Percentiles rank a stretch among this genome's conserved stretches.
Conservation (phyloP, 2,888 invertebrate species). For the Rotaria socialis region DNA sequence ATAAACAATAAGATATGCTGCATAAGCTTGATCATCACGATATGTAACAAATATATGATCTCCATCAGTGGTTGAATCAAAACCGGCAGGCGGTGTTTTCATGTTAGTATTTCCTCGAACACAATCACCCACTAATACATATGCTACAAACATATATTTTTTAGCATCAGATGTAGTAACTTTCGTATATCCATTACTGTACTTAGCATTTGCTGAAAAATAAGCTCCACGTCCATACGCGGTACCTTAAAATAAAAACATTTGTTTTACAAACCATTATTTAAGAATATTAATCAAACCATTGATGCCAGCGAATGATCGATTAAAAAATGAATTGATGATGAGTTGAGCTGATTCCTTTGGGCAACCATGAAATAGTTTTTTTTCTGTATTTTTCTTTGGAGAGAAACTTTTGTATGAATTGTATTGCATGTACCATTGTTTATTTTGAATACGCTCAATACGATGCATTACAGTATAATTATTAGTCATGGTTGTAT, state of each 20-base stretch:
- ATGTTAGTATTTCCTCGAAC: not conserved
- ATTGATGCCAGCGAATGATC: not conserved
- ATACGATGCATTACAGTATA: too few relatives aligned
- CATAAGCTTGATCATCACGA: constrained; percentile 16
- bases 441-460: not conserved
- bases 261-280: not conserved
- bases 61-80: not conserved
- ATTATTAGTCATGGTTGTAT: too few relatives aligned
- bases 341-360: not conserved
- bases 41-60: not conserved
- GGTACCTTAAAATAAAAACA: not conserved
- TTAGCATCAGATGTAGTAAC: not conserved
- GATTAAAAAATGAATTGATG: not conserved
- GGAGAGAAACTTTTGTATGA: not conserved
- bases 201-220: not conserved
- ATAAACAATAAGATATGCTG: not conserved
- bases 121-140: not conserved
- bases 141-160: not conserved
- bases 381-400: not conserved
- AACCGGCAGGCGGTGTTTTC: not conserved
- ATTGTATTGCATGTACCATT: not conserved
- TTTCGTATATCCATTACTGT: not conserved
- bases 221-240: not conserved
- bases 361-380: not conserved
- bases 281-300: not conserved